Base-by-base conservation (phyloP, 2,113 vertebrate species). In the Pao palembangensis region DNA sequence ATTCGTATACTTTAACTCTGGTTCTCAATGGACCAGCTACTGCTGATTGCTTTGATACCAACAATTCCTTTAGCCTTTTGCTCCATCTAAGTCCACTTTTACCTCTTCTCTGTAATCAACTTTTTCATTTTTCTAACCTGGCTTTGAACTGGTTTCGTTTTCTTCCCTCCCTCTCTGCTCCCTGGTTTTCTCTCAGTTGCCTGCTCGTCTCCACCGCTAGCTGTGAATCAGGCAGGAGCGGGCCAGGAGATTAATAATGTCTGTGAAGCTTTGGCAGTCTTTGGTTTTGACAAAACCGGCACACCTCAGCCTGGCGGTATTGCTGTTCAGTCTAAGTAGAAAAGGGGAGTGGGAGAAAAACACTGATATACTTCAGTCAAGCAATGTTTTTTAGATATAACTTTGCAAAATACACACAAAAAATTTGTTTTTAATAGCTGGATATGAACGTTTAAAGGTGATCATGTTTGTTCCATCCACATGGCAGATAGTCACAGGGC, bases 171-270 rank as follows among this genome's bases (percentile, higher is more conserved):
- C 19, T 5, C 13, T 21, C 20, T 10, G 7, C 51, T 28, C 5
- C 25, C 8, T 21, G 19, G 13, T 18, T 51, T 34, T 7, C 16
- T 25, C 25, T 18, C 72, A 49, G 56, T 17, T 69, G 67, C 76
- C 67, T 66, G 63, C 65, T 43, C 31, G 69, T 75, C 72, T 76
- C 69, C 65, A 75, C 73, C 78, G 46, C 60, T 71, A 50, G 55
- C 67, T 43, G 64, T 65, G 75, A 80, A 76, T 70, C 67, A 79
- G 69, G 54, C 49, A 20, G 34, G 34, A 38, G 64, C 63, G 55
- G 67, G 65, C 63, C 71, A 79, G 61, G 75, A 87, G 84, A 88
- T 88, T 82, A 89, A 87, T 83, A 80, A 61, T 82, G 79, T 73
- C 64, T 42, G 51, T 74, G 64, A 71, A 73, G 71, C 73, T 76